Base-by-base conservation (phyloP, 2,113 vertebrate species). In the Erinaceus europaeus region DNA sequence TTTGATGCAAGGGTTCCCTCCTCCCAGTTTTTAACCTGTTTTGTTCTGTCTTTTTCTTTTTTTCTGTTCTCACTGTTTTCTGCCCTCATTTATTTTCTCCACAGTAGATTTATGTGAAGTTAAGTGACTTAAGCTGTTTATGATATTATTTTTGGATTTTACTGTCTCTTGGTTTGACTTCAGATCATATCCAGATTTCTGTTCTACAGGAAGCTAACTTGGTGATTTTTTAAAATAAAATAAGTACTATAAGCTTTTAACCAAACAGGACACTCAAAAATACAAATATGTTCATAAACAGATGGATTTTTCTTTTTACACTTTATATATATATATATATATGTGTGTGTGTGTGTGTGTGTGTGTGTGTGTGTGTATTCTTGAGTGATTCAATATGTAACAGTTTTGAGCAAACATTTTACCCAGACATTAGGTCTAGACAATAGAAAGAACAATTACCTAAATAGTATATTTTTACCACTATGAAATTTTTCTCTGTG, bases 341-440 rank as follows among this genome's bases (percentile, higher is more conserved):
- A n/a, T n/a, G n/a, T n/a, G n/a, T n/a, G n/a, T n/a, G n/a, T n/a
- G n/a, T n/a, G n/a, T n/a, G n/a, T n/a, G n/a, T n/a, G n/a, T n/a
- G n/a, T n/a, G n/a, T n/a, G n/a, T n/a, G n/a, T n/a, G n/a, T n/a
- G n/a, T n/a, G n/a, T n/a, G n/a, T n/a, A 91, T 75, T 94, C 44
- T 90, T 96, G 96, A 97, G 78, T 94, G 89, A 86, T 84, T 84
- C 89, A 97, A 92, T 92, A 96, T 96, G 90, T 79, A 68, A 34
- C 67, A 75, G 52, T 78, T 84, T 85, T 81, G 73, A 90, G 76
- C 34, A 93, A 92, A 88, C 62, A 83, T 84, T 86, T 93, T 87
- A 61, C 84, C 79, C 84, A 95, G 80, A 92, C 90, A 88, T 93
- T 61, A 87, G 86, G 62, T 90, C 94, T 95, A 91, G 96, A 94